Conservation (phyloP, 2,797 vertebrate species). For the Cynopterus sphinx region DNA sequence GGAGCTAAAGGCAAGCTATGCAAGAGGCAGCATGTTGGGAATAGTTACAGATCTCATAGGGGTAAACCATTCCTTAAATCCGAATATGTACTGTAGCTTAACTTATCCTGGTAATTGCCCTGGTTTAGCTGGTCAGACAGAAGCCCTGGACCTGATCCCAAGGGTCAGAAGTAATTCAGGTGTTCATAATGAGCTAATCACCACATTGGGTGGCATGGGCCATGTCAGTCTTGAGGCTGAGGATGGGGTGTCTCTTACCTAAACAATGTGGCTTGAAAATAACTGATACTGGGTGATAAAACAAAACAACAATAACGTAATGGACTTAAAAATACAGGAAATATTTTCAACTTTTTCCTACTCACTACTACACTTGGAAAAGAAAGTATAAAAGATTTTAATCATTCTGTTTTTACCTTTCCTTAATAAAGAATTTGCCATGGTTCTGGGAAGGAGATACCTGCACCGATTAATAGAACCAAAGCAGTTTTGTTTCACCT, state of each 20-base stretch:
- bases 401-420: neutral
- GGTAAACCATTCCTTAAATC: neutral
- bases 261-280: neutral
- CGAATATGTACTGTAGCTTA: neutral
- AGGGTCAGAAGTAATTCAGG: neutral
- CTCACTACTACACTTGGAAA: neutral
- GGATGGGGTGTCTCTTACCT: neutral
- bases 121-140: neutral
- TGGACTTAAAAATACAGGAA: neutral
- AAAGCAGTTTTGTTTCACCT: neutral
- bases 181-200: neutral
- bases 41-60: neutral
- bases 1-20: neutral
- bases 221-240: neutral
- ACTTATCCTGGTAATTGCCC: neutral
- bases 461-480: neutral
- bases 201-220: rapidly evolving
- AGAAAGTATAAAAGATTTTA: neutral
- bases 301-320: neutral
- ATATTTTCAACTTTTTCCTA: neutral
- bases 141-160: neutral
- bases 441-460: neutral
- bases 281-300: neutral
- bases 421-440: neutral
- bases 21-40: neutral